Evolutionary conservation across 1,140 invertebrate species (phyloP).

Genomic region (Cotesia vestalis): DNA sequence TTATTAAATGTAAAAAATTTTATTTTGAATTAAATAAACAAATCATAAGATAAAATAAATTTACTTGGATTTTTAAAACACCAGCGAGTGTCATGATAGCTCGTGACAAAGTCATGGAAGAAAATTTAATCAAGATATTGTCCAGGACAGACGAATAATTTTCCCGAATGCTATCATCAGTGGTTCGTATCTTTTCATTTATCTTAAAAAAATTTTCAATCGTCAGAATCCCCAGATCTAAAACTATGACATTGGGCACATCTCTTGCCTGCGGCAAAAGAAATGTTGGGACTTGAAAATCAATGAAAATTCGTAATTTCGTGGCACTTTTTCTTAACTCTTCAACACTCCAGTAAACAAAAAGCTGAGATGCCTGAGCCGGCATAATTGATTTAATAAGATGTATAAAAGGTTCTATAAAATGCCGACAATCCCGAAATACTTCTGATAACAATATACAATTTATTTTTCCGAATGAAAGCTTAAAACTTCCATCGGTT

Average conservation of each 20-base stretch:
- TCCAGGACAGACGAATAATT: constrained; percentile 67
- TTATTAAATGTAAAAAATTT: neutral
- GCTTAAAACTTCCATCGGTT: constrained; percentile 74
- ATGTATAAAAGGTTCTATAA: constrained; percentile 72
- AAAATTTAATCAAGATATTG: constrained; percentile 76
- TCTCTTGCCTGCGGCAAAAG: constrained; percentile 82
- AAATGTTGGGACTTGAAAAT: constrained; percentile 79
- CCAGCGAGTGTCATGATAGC: constrained; percentile 78
- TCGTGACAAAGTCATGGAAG: constrained; percentile 74
- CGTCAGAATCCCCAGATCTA: constrained; percentile 78
- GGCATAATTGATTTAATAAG: constrained; percentile 38
- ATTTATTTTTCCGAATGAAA: constrained; percentile 77
- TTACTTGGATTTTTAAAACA: constrained; percentile 75
- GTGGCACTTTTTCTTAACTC: constrained; percentile 71
- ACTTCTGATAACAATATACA: constrained; percentile 77
- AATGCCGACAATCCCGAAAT: constrained; percentile 76
- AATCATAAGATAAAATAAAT: neutral
- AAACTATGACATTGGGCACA: constrained; percentile 80
- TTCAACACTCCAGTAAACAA: constrained; percentile 53
- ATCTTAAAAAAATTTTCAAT: constrained; percentile 86
- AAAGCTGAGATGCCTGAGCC: constrained; percentile 41
- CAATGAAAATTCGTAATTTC: constrained; percentile 75
- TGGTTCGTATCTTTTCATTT: constrained; percentile 52
- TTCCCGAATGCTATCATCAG: constrained; percentile 40
- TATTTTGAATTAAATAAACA: neutral